Evolutionary conservation across 2,888 invertebrate genomes (phyloP).

Genomic region (Phaedon cochleariae): DNA sequence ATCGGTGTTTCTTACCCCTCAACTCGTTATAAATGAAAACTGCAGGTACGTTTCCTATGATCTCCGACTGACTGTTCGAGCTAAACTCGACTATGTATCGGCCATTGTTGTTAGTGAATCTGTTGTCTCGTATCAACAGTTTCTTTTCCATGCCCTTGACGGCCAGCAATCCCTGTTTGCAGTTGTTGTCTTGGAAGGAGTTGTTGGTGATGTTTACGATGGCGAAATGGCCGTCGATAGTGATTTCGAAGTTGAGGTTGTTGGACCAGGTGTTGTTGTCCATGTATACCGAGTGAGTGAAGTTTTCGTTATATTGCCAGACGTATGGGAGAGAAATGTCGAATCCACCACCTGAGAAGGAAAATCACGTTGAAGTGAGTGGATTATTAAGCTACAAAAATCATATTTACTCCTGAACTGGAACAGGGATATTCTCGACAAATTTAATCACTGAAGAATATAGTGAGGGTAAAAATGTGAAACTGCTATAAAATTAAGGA

Average conservation of each 20-base stretch:
- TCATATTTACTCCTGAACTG: no score
- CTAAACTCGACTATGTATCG: constrained; percentile 86
- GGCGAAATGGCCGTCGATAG: constrained; percentile 93
- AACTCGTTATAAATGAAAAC: constrained; percentile 81
- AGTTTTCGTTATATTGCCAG: constrained; percentile 94
- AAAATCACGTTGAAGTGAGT: no score
- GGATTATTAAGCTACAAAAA: no score
- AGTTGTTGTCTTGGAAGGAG: constrained; percentile 84
- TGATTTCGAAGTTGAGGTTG: constrained; percentile 85
- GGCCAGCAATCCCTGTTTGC: constrained; percentile 80
- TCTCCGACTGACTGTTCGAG: constrained; percentile 93
- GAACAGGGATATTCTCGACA: no score
- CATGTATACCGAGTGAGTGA: constrained; percentile 89
- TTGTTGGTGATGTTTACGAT: constrained; percentile 87
- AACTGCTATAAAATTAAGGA: no score
- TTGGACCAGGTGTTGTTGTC: constrained; percentile 87
- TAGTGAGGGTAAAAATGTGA: no score
- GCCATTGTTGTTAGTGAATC: constrained; percentile 81
- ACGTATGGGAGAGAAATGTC: constrained; percentile 91
- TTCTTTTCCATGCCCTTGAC: constrained; percentile 97
- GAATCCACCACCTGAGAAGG: constrained; percentile 77
- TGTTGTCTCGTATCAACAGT: constrained; percentile 82
- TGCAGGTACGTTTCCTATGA: constrained; percentile 84
- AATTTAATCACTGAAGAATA: no score
- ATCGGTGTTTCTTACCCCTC: no score